These are phyloP conservation scores for Rotaria macrura DNA, from an alignment of 2,888 invertebrate species.

Conservation along the genomic window DNA sequence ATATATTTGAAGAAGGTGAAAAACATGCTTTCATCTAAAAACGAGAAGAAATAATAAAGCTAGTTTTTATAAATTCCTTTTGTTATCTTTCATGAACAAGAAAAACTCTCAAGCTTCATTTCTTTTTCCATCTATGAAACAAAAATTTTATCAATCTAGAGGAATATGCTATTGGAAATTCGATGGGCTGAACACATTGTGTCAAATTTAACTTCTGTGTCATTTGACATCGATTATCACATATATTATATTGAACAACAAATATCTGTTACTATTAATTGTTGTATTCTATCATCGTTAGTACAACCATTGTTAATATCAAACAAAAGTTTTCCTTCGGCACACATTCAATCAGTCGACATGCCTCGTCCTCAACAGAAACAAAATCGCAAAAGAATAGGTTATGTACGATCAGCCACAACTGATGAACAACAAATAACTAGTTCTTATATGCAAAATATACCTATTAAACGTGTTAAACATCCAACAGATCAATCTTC, in stretches of 20 bases:
- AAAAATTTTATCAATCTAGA: background rate
- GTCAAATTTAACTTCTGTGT: background rate
- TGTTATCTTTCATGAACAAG: too few species aligned
- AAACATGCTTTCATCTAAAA: background rate
- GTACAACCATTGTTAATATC: background rate
- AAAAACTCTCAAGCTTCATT: too few species aligned
- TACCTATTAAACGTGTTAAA: background rate
- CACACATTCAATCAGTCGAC: background rate
- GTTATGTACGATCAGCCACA: background rate
- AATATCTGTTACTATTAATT: background rate
- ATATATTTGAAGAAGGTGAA: background rate
- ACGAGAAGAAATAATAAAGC: too few species aligned
- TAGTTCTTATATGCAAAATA: background rate
- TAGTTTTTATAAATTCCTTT: too few species aligned
- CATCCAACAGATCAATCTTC: background rate
- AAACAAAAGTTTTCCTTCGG: background rate
- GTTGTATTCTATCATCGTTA: background rate
- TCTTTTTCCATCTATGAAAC: background rate
- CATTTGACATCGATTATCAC: background rate
- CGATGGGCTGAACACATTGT: background rate
- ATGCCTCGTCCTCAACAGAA: background rate
- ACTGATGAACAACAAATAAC: background rate
- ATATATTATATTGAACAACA: background rate
- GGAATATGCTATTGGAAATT: background rate
- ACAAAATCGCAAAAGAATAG: background rate